phyloP scores from a whole-genome alignment of 2,113 vertebrate species.

The Morphnarchus princeps region DNA sequence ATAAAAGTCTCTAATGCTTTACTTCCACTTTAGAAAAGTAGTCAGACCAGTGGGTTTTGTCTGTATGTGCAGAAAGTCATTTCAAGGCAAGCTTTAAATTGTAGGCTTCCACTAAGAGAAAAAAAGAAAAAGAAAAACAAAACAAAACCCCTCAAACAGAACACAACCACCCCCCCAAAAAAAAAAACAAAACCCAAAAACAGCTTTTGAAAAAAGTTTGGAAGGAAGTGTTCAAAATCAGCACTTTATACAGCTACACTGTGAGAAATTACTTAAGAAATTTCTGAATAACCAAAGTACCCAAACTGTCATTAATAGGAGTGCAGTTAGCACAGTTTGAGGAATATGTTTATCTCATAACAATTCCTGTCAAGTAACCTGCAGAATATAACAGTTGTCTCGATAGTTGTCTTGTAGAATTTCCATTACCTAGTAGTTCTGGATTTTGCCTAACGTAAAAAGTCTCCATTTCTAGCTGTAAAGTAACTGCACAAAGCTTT shows the following conservation, averaged over 20 bases:
- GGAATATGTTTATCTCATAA: background rate
- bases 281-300: background rate
- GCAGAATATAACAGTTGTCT: background rate
- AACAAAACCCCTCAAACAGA: too few species aligned
- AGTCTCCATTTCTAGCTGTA: background rate
- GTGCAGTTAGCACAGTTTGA: accelerated
- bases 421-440: background rate
- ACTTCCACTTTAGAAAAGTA: background rate
- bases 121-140: too few species aligned
- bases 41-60: background rate
- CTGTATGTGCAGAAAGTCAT: background rate
- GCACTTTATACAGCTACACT: background rate
- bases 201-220: background rate
- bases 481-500: background rate
- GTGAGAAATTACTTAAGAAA: background rate
- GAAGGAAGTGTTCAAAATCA: background rate
- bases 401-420: background rate
- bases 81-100: background rate
- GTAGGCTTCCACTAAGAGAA: background rate
- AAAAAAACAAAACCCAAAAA: background rate
- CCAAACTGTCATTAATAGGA: background rate
- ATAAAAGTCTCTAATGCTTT: background rate
- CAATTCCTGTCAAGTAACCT: background rate
- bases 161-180: background rate
- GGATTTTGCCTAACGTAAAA: background rate